Evolutionary conservation across 2,113 vertebrate species (phyloP), one percentile per base, ranked within the genome.

Genomic region (Xenopus borealis): DNA sequence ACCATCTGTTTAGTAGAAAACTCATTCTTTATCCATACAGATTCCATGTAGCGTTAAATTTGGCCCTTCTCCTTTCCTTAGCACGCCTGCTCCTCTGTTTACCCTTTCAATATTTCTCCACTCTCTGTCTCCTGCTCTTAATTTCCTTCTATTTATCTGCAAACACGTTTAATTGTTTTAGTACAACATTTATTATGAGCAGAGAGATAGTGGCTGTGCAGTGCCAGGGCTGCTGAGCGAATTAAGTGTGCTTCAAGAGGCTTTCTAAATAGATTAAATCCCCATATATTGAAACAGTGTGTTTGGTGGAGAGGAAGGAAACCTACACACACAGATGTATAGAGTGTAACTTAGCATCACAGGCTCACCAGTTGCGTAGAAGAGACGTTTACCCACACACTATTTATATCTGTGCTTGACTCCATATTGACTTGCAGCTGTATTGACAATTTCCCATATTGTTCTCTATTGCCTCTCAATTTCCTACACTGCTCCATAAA

Each of bases 91-190:
- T 78, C 72, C 66, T 72, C 80, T 88, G 84, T 89, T 90, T 85
- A 53, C 86, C 79, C 77, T 83, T 75, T 82, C 57, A 80, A 81
- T 62, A 76, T 82, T 71, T 79, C 80, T 70, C 81, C 62, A 13
- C 53, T 47, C 58, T 78, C 82, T 78, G 78, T 23, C 62, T 65
- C 70, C 20, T 68, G 70, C 69, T 78, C 84, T 83, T 84, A 23
- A 83, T 84, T 85, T 88, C 86, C 85, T 83, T 82, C 79, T 76
- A 69, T 83, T 83, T 83, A 66, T 78, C 70, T 70, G 80, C 82
- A 89, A 87, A 88, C 62, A 86, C 62, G 78, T 82, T 82, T 88
- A 87, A 88, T 85, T 81, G 85, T 82, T 91, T 86, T 87, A 86
- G 81, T 85, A 84, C 85, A 85, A 83, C 85, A 82, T 86, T 83